Base-by-base conservation (phyloP, 2,113 vertebrate genomes). In the Corythornis madagascariensis region DNA sequence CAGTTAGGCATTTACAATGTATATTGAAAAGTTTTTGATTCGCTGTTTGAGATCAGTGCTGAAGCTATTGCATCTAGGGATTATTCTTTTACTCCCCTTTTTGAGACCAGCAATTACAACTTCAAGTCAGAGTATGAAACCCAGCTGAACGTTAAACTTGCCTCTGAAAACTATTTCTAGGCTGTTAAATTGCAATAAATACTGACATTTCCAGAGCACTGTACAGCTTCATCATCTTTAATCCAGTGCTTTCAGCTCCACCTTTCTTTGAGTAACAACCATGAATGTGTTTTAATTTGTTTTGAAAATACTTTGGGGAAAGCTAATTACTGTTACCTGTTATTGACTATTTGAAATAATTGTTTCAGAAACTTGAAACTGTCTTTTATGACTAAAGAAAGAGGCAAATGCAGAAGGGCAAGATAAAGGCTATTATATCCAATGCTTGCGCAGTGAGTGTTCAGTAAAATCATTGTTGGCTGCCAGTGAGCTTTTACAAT, bases 271-370 rank as follows among this genome's bases (percentile, higher is more conserved):
- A 78, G 50, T 86, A 90, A 69, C 53, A 65, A 35, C 55, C n/a
- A 18, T 67, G 73, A 88, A 74, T 55, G 35, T 81, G 26, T 79
- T 90, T 82, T 55, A 87, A 65, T 90, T 92, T 63, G 26, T 63
- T 85, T 59, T 78, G 77, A 65, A 73, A 93, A 84, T 75, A 81
- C 70, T 86, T 89, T 63, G 7, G 45, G 59, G 53, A 33, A 82
- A 82, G 61, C 65, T 92, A 92, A 93, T 92, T 88, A 55, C 40
- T 65, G 21, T 69, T 90, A 59, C 65, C 77, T 65, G 31, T 90
- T 81, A 64, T n/a, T 67, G 47, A 79, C 35, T 59, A 45, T 86
- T 92, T 86, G 61, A 84, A 69, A 42, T 25, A 69, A 63, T 33
- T 69, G 50, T 79, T 94, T 84, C 55, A 78, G 63, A 86, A 90